Conservation (phyloP, 2,888 invertebrate genomes). For the Dolichopus griseipennis region DNA sequence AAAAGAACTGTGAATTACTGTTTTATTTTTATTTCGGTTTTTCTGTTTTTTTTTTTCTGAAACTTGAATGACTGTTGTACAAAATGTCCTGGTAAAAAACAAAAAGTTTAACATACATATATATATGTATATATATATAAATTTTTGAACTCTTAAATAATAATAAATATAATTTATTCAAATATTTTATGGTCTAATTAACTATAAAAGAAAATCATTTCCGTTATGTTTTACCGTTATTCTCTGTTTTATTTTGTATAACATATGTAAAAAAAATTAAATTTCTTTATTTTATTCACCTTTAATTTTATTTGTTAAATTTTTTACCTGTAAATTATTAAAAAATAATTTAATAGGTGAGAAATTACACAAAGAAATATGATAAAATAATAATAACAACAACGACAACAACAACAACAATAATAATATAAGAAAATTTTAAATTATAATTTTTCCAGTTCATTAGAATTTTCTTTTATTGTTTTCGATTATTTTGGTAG, state of each 20-base stretch:
- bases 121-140: too few species aligned
- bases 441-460: background rate
- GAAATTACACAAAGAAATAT: too few species aligned
- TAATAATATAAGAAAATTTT: background rate
- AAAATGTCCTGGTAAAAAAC: background rate
- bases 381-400: too few species aligned
- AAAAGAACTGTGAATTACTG: background rate
- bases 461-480: background rate
- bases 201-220: background rate
- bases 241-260: background rate
- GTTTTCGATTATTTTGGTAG: background rate
- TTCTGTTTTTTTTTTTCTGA: too few species aligned
- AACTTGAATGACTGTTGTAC: too few species aligned
- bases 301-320: too few species aligned
- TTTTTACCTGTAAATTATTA: too few species aligned
- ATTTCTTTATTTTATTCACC: background rate
- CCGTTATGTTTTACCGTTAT: background rate
- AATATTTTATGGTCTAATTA: constrained; percentile 6
- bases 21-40: too few species aligned
- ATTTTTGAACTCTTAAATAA: background rate
- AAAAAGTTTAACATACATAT: too few species aligned
- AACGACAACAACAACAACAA: too few species aligned
- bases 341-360: too few species aligned
- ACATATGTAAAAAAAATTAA: background rate
- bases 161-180: background rate